phyloP scores from a whole-genome alignment of 2,113 vertebrate species.

The Sylvilagus bachmani region DNA sequence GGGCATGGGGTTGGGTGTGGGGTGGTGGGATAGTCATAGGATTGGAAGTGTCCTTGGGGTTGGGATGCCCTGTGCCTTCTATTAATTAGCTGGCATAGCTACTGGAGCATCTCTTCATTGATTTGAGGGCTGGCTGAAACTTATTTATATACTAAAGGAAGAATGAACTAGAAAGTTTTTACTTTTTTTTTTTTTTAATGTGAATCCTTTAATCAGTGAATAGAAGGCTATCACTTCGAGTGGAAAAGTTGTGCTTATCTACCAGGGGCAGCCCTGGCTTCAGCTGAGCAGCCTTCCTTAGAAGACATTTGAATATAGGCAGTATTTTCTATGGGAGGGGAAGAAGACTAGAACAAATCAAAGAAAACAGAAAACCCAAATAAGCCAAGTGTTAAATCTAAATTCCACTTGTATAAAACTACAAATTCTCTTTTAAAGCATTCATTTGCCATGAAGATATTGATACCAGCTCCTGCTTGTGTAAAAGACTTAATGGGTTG shows the following conservation, averaged over 20 bases:
- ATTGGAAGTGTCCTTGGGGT: background rate
- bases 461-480: background rate
- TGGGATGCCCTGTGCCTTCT: background rate
- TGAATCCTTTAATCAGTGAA: constrained; percentile 6
- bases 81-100: background rate
- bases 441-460: background rate
- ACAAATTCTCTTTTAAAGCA: constrained; percentile 29
- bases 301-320: background rate
- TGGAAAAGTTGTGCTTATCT: background rate
- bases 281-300: background rate
- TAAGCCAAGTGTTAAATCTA: background rate
- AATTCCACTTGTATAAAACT: constrained; percentile 16
- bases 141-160: constrained; percentile 34
- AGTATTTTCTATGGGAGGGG: background rate
- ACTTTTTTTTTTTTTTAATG: constrained; percentile 4
- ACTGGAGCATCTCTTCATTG: background rate
- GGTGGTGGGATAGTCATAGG: background rate
- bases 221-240: constrained; percentile 2
- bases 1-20: no score
- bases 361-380: background rate
- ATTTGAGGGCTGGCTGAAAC: background rate
- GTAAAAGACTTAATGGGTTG: background rate
- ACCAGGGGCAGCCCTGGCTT: background rate
- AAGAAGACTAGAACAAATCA: background rate
- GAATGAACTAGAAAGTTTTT: constrained; percentile 24